Conservation (phyloP, 2,797 vertebrate species). For the Sebastes variabilis region DNA sequence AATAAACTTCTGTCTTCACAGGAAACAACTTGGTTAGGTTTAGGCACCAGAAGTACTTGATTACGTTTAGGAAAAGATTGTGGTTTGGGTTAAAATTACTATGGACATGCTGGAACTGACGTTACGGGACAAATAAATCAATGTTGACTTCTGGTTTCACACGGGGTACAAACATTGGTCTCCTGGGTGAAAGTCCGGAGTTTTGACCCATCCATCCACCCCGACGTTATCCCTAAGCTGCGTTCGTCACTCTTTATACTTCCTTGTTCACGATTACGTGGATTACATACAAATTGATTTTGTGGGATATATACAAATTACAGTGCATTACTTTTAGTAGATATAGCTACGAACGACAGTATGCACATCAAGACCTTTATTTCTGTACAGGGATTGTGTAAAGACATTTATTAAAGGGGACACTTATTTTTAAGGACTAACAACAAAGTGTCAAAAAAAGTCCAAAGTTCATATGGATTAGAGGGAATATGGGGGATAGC, state of each 20-base stretch:
- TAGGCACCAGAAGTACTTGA: not conserved
- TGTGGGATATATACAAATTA: not conserved
- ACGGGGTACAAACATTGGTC: too few species aligned
- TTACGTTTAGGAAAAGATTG: not conserved
- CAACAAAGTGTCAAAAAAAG: conserved; percentile 3
- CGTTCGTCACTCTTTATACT: not conserved
- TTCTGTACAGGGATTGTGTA: not conserved
- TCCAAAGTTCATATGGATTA: not conserved
- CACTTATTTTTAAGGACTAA: not conserved
- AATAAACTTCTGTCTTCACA: not conserved
- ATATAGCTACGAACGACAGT: not conserved
- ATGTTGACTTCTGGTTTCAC: too few species aligned
- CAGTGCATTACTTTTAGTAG: not conserved
- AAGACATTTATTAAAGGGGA: not conserved
- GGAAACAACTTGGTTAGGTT: not conserved
- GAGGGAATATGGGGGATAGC: not conserved
- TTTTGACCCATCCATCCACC: not conserved
- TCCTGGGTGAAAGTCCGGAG: too few species aligned
- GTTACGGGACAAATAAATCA: too few species aligned
- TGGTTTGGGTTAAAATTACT: too few species aligned
- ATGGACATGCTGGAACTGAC: too few species aligned
- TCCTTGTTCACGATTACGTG: not conserved
- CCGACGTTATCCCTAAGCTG: fast-evolving
- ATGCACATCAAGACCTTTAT: not conserved
- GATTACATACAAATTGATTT: not conserved